Percentiles rank a stretch among this genome's conserved stretches.
Conservation (phyloP, 2,797 vertebrate species). For the Hemibagrus guttatus region DNA sequence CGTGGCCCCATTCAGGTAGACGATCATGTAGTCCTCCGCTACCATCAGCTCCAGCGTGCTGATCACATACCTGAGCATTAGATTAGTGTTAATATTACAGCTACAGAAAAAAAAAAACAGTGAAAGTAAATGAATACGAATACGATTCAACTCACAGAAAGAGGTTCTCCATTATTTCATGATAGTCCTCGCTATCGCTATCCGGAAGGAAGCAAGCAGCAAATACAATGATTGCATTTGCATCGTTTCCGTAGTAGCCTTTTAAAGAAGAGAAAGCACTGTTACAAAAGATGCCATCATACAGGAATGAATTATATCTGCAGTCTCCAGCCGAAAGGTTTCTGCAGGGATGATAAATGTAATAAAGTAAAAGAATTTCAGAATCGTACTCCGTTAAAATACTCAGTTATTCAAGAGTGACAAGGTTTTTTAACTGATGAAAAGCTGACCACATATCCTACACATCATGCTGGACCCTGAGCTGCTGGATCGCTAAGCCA, state of each 20-base stretch:
- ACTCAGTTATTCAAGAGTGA: not conserved
- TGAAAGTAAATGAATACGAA: not conserved
- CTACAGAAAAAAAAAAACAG: not conserved
- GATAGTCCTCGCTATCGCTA: constrained; percentile 91
- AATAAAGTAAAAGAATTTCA: not conserved
- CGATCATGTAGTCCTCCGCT: constrained; percentile 97
- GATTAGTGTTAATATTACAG: not conserved
- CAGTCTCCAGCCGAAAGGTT: not conserved
- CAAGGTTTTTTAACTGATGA: not conserved
- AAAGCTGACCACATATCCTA: not conserved
- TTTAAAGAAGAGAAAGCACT: constrained; percentile 49
- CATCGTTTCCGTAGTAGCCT: constrained; percentile 94
- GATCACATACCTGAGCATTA: constrained; percentile 87
- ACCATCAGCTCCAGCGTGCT: constrained; percentile 98
- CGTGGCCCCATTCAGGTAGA: constrained; percentile 96
- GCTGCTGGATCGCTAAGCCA: not conserved
- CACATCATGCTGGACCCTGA: not conserved
- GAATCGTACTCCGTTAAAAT: not conserved
- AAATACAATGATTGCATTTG: constrained; percentile 98
- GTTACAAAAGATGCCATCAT: not conserved
- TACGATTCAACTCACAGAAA: constrained; percentile 88
- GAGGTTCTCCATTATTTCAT: constrained; percentile 99
- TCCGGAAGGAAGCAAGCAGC: constrained; percentile 97
- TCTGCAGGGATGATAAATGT: not conserved
- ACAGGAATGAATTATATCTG: not conserved